Evolutionary conservation across 2,888 invertebrate genomes (phyloP).

Genomic region (Acleris laterana): DNA sequence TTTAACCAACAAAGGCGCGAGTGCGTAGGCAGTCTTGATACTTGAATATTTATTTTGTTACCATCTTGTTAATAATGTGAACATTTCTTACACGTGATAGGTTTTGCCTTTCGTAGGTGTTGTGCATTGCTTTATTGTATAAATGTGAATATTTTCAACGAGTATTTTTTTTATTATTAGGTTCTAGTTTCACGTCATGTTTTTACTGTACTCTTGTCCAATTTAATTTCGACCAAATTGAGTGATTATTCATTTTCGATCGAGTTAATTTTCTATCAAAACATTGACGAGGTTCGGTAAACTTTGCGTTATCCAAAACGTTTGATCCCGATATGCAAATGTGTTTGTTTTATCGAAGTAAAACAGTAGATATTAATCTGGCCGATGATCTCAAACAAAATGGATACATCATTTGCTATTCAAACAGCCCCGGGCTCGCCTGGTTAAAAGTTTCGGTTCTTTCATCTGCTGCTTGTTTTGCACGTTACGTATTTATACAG

Average conservation of each 20-base stretch:
- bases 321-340: slow-evolving; percentile 76
- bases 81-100: neutral
- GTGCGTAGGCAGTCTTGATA: slow-evolving; percentile 51
- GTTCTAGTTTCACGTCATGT: too few species aligned
- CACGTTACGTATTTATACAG: neutral
- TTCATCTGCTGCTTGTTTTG: slow-evolving; percentile 10
- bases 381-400: slow-evolving; percentile 67
- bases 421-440: slow-evolving; percentile 68
- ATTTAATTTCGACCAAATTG: too few species aligned
- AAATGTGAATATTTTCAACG: too few species aligned
- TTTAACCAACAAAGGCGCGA: slow-evolving; percentile 63
- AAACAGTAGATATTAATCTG: slow-evolving; percentile 68
- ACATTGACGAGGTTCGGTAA: slow-evolving; percentile 40
- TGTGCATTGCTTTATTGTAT: too few species aligned
- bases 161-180: too few species aligned
- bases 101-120: neutral
- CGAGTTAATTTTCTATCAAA: slow-evolving; percentile 55
- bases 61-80: neutral
- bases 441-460: slow-evolving; percentile 3
- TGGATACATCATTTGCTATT: slow-evolving; percentile 79
- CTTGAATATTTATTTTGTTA: slow-evolving; percentile 38
- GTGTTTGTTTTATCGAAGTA: slow-evolving; percentile 77
- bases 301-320: slow-evolving; percentile 56
- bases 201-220: too few species aligned
- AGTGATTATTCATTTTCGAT: neutral